Conservation (phyloP, 2,113 vertebrate species). For the Varanus komodoensis region DNA sequence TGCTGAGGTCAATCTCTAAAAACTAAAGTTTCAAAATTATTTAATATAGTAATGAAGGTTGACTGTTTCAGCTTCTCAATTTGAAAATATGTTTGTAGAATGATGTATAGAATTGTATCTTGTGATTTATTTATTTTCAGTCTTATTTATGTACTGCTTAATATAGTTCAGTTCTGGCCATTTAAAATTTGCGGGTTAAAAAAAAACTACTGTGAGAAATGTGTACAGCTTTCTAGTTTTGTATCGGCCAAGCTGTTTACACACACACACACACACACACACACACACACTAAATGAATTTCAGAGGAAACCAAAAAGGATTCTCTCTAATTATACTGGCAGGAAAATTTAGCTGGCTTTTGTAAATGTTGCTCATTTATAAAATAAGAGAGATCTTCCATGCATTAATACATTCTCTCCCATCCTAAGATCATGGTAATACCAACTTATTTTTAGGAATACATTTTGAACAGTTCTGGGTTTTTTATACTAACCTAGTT, state of each 20-base stretch:
- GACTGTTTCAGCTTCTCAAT: constrained; percentile 71
- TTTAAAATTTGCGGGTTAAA: constrained; percentile 76
- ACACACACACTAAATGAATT: constrained; percentile 35
- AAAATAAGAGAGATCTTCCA: constrained; percentile 48
- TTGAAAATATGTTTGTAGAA: constrained; percentile 80
- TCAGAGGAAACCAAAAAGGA: constrained; percentile 59
- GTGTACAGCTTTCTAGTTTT: constrained; percentile 64
- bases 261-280: background rate
- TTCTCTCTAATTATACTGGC: constrained; percentile 54
- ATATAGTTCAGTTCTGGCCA: constrained; percentile 85
- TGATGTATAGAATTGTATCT: constrained; percentile 78
- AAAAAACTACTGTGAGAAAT: constrained; percentile 65
- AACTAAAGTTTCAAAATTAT: constrained; percentile 72
- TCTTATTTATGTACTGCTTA: constrained; percentile 89
- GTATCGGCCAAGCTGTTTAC: constrained; percentile 54
- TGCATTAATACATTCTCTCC: constrained; percentile 41
- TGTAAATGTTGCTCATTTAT: constrained; percentile 64
- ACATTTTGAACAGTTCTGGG: constrained; percentile 65
- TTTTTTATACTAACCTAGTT: constrained; percentile 60
- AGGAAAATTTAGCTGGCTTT: constrained; percentile 55
- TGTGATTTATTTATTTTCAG: constrained; percentile 84
- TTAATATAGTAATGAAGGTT: constrained; percentile 81
- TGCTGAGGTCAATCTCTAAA: constrained; percentile 75
- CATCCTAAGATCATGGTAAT: constrained; percentile 59
- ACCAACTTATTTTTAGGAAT: constrained; percentile 55